Conservation (phyloP, 2,797 vertebrate genomes). For the Garrulus glandarius region DNA sequence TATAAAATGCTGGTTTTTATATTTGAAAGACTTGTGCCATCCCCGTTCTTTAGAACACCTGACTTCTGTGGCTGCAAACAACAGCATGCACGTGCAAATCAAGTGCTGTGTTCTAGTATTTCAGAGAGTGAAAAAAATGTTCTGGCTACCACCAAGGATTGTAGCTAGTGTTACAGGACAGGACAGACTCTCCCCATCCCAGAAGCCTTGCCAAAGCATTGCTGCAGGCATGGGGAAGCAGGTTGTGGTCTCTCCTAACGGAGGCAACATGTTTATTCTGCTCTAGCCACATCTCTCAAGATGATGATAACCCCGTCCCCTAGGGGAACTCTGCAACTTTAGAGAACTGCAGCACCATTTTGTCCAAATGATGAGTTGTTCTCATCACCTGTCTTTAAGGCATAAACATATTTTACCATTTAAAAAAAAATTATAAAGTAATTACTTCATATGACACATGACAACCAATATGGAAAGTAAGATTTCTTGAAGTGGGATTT, state of each 20-base stretch:
- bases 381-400: background rate
- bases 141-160: background rate
- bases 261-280: rapidly evolving
- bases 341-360: background rate
- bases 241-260: background rate
- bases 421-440: background rate
- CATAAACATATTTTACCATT: background rate
- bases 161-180: background rate
- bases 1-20: background rate
- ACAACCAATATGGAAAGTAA: background rate
- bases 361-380: background rate
- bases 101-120: background rate
- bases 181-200: background rate
- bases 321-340: background rate
- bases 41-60: background rate
- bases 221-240: background rate
- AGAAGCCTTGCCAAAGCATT: background rate
- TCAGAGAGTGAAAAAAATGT: background rate
- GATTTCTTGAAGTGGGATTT: background rate
- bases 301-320: background rate
- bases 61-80: background rate
- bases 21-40: background rate
- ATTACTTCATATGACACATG: background rate
- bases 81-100: background rate
- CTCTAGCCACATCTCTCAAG: background rate